phyloP scores from a whole-genome alignment of 30 jellyfish, hydroid and myxozoan species.

The Clytia hemisphaerica region DNA sequence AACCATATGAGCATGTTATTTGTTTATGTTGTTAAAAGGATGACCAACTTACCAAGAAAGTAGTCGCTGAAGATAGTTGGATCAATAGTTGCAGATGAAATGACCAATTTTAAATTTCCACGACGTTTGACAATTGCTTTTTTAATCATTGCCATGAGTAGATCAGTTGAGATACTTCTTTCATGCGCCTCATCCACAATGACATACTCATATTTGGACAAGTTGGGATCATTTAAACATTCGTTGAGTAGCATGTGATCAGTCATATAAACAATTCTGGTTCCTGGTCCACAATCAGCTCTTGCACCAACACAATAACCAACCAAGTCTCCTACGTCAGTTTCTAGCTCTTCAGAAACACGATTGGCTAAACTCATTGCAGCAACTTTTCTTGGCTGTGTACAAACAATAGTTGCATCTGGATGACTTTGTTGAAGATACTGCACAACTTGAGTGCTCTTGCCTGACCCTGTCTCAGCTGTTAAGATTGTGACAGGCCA shows the following conservation, averaged over 20 bases:
- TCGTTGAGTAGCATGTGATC: slow-evolving; percentile 49
- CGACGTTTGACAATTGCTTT: slow-evolving; percentile 13
- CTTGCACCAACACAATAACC: slow-evolving; percentile 63
- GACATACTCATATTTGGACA: slow-evolving; percentile 33
- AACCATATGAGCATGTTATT: no score
- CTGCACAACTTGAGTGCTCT: slow-evolving; percentile 72
- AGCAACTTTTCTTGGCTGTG: slow-evolving; percentile 81
- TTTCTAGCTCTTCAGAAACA: slow-evolving; percentile 37
- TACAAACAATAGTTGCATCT: slow-evolving; percentile 32
- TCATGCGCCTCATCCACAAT: slow-evolving; percentile 82
- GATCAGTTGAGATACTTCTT: slow-evolving; percentile 49
- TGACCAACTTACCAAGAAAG: slow-evolving; percentile 35
- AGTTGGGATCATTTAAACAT: slow-evolving; percentile 44
- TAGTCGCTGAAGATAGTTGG: slow-evolving; percentile 50
- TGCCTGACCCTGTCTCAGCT: slow-evolving; percentile 90
- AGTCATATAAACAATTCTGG: slow-evolving; percentile 46
- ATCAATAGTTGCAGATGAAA: slow-evolving; percentile 71
- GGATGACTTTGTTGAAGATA: slow-evolving; percentile 39
- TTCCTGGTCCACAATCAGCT: not conserved
- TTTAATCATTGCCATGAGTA: slow-evolving; percentile 44
- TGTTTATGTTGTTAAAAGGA: no score
- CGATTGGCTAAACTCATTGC: slow-evolving; percentile 53
- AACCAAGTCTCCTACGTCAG: slow-evolving; percentile 37
- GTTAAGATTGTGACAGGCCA: slow-evolving; percentile 44
- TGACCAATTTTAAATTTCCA: slow-evolving; percentile 33